phyloP scores from a whole-genome alignment of 2,888 invertebrate genomes.

The Heliconius hortense region DNA sequence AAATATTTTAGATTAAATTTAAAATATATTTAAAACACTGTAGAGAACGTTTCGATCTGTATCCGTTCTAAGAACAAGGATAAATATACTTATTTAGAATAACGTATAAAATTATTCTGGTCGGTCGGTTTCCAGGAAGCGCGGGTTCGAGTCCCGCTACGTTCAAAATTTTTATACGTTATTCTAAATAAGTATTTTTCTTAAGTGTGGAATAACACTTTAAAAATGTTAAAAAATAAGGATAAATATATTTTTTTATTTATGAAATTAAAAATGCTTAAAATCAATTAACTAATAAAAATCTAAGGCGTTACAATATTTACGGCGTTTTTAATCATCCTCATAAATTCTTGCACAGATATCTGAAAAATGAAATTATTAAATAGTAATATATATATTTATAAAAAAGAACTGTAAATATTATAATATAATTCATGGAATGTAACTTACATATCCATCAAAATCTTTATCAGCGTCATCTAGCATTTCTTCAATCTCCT shows the following conservation, averaged over 20 bases:
- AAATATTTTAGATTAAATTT: no score
- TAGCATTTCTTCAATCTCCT: slow-evolving; percentile 78
- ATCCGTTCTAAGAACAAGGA: no score
- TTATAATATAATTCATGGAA: background rate
- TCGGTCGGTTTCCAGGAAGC: no score
- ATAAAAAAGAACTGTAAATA: background rate
- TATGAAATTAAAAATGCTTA: background rate
- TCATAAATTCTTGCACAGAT: slow-evolving; percentile 71
- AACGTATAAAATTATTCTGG: no score
- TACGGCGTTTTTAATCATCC: slow-evolving; percentile 69
- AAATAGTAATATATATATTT: background rate
- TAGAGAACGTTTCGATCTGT: no score
- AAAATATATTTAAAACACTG: no score
- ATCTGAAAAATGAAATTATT: slow-evolving; percentile 57
- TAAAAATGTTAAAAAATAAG: no score
- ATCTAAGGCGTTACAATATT: slow-evolving; percentile 66
- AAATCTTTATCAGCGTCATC: slow-evolving; percentile 75
- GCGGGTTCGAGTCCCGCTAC: no score
- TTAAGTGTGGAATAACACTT: no score
- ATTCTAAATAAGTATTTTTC: no score
- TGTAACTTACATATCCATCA: slow-evolving; percentile 63
- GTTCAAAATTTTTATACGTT: no score
- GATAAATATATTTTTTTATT: background rate
- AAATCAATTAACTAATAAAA: background rate
- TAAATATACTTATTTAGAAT: no score